phyloP scores from a whole-genome alignment of 2,797 vertebrate species.

The Poecile montanus region DNA sequence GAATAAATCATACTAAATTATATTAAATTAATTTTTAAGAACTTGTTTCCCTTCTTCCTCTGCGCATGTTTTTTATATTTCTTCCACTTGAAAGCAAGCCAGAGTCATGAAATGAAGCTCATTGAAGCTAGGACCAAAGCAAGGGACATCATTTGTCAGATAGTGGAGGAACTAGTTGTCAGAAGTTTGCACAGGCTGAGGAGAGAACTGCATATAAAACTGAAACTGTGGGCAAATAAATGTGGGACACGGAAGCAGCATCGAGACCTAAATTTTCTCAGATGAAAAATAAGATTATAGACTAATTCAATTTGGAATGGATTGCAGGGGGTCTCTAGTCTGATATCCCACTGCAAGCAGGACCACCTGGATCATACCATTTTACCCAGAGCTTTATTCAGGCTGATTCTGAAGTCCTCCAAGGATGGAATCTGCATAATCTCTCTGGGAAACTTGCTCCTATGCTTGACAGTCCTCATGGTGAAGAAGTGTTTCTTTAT shows the following conservation, averaged over 20 bases:
- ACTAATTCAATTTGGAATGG: background rate
- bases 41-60: background rate
- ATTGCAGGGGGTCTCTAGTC: background rate
- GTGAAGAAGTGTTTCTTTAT: background rate
- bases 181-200: background rate
- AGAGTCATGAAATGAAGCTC: background rate
- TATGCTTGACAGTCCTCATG: background rate
- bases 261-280: background rate
- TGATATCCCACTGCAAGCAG: background rate
- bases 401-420: background rate
- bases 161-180: background rate
- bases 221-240: background rate
- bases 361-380: background rate
- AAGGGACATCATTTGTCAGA: background rate
- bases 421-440: background rate
- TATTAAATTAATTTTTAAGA: background rate
- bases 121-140: background rate
- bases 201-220: background rate
- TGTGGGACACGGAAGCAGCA: background rate
- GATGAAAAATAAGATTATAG: background rate
- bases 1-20: background rate
- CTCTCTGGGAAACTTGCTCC: background rate
- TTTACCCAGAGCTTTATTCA: background rate
- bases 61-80: background rate
- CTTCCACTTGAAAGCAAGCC: background rate